These are phyloP conservation scores for Sebastes alutus DNA, from an alignment of 2,797 vertebrate genomes.

Conservation along the genomic window DNA sequence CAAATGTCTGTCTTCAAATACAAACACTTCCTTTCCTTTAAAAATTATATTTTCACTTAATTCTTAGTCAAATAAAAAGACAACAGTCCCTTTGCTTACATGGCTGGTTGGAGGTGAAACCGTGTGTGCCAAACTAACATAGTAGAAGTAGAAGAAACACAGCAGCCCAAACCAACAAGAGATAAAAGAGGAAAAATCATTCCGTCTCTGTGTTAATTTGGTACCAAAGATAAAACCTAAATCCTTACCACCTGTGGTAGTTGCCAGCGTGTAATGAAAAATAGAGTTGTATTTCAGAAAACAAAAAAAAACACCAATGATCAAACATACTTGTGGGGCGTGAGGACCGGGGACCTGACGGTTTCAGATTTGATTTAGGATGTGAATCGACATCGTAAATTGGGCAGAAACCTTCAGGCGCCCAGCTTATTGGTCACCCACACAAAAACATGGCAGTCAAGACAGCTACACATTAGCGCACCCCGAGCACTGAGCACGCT, in stretches of 20 bases:
- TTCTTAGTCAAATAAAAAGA: background rate
- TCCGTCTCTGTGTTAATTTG: slow-evolving; percentile 52
- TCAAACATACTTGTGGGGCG: slow-evolving; percentile 44
- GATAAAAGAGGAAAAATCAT: slow-evolving; percentile 36
- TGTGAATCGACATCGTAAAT: slow-evolving; percentile 6
- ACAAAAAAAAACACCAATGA: slow-evolving; percentile 53
- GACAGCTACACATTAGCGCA: background rate
- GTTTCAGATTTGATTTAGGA: slow-evolving; percentile 32
- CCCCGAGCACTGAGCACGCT: background rate
- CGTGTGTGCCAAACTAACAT: slow-evolving; percentile 35
- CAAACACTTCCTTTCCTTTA: background rate
- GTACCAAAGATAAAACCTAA: slow-evolving; percentile 77
- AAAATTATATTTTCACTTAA: background rate
- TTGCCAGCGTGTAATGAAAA: slow-evolving; percentile 87
- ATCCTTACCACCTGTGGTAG: slow-evolving; percentile 87
- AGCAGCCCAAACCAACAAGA: slow-evolving; percentile 61
- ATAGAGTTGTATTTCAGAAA: slow-evolving; percentile 81
- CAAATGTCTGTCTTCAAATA: background rate
- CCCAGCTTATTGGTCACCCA: slow-evolving; percentile 29
- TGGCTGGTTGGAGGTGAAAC: slow-evolving; percentile 66
- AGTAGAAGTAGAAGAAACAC: slow-evolving; percentile 35
- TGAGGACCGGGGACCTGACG: slow-evolving; percentile 20
- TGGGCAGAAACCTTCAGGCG: slow-evolving; percentile 37
- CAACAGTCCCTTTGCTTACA: slow-evolving; percentile 65
- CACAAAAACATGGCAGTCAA: slow-evolving; percentile 32